A percentile compares a stretch with the other conserved stretches of the same genome.
Evolutionary conservation across 2,888 invertebrate species (phyloP).

Genomic region (Ochlodes sylvanus): DNA sequence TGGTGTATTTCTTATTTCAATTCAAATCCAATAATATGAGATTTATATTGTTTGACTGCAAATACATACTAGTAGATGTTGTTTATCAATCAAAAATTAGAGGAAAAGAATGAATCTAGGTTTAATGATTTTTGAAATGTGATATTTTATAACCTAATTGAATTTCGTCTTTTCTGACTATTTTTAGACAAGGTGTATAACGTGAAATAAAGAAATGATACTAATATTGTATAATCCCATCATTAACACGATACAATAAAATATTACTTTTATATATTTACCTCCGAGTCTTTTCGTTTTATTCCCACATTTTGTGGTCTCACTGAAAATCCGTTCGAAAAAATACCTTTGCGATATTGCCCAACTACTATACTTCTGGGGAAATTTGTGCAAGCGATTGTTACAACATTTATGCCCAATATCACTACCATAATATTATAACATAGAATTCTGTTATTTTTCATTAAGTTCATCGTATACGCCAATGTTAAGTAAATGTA

Average conservation of each 20-base stretch:
- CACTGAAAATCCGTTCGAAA: constrained; percentile 79
- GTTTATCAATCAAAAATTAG: too few species aligned
- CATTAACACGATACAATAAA: constrained; percentile 78
- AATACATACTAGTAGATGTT: neutral
- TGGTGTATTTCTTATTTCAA: constrained; percentile 60
- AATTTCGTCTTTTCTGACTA: too few species aligned
- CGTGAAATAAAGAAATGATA: too few species aligned
- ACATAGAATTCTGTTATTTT: neutral
- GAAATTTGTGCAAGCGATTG: constrained; percentile 71
- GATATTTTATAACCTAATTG: too few species aligned
- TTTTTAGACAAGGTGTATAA: too few species aligned
- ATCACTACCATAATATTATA: neutral
- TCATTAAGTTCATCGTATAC: neutral
- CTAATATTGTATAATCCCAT: too few species aligned
- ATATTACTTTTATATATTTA: constrained; percentile 83
- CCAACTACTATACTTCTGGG: constrained; percentile 76
- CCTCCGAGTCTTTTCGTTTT: constrained; percentile 81
- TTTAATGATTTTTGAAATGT: too few species aligned
- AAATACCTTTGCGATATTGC: constrained; percentile 82
- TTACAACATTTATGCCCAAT: constrained; percentile 50
- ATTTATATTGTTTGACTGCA: constrained; percentile 47
- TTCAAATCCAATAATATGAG: constrained; percentile 50
- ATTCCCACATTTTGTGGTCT: constrained; percentile 78
- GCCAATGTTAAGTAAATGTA: neutral
- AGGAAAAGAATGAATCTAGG: too few species aligned